Base-by-base conservation (phyloP, 1,140 invertebrate genomes). In the Probaryconus sp. region DNA sequence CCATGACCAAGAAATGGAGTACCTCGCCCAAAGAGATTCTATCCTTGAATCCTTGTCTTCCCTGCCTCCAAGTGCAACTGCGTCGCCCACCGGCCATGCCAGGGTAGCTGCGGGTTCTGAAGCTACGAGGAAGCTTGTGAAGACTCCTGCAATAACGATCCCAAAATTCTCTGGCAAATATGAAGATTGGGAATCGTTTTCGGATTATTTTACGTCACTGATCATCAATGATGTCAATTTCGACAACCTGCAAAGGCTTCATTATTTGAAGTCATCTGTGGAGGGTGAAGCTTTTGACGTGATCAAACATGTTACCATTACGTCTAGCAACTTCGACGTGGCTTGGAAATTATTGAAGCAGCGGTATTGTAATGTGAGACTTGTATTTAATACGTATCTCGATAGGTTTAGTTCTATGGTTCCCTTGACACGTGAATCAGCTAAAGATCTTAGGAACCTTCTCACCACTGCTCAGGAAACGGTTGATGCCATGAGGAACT, bases 131-230 rank as follows among this genome's bases (percentile, higher is more conserved):
- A n/a, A n/a, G n/a, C n/a, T n/a, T n/a, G n/a, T n/a, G n/a, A n/a
- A n/a, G n/a, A n/a, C n/a, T n/a, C n/a, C n/a, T n/a, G n/a, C n/a
- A n/a, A n/a, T n/a, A n/a, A n/a, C n/a, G n/a, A n/a, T n/a, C n/a
- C n/a, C n/a, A n/a, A n/a, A n/a, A n/a, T n/a, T n/a, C n/a, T n/a
- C n/a, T 24, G 48, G 31, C 26, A 38, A 38, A 7, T 9, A n/a
- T 33, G 31, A 9, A n/a, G 47, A 50, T 9, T 50, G 47, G 28
- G 11, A 5, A 16, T 33, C 48, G 1, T 51, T 51, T 51, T 6
- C 17, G 2, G 37, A 56, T 33, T 56, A 42, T 42, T 56, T 56
- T 43, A 26, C n/a, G 7, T 56, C 51, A 2, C 17, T 56, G 7
- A 42, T 42, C 7, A 43, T 56, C 13, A 35, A 33, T 16, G 18